phyloP scores from a whole-genome alignment of 2,113 vertebrate species.

The Otolemur garnettii region DNA sequence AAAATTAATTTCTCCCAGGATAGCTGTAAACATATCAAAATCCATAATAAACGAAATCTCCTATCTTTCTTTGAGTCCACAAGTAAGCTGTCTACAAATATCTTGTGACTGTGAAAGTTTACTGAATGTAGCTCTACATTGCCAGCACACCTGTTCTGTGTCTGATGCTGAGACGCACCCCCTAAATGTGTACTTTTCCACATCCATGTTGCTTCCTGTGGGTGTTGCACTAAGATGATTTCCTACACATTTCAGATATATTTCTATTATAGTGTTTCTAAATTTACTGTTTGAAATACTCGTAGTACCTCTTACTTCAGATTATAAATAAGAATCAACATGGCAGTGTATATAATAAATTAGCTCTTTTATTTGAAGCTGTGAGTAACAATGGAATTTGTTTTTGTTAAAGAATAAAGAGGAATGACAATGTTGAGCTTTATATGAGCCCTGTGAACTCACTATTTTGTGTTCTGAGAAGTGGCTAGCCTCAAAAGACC shows the following conservation, averaged over 20 bases:
- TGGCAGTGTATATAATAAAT: neutral
- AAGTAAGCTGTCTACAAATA: neutral
- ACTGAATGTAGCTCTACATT: neutral
- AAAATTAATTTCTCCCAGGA: neutral
- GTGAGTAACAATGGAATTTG: neutral
- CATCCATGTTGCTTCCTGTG: neutral
- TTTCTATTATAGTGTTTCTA: neutral
- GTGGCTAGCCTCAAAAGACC: neutral
- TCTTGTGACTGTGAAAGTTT: neutral
- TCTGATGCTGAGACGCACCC: neutral
- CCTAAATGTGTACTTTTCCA: neutral
- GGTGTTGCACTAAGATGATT: neutral
- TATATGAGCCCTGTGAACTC: neutral
- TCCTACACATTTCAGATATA: neutral
- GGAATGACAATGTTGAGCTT: neutral
- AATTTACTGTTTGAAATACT: neutral
- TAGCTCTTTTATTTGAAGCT: slow-evolving; percentile 23
- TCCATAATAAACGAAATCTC: neutral
- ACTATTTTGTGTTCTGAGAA: neutral
- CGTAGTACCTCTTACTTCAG: neutral
- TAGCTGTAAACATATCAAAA: neutral
- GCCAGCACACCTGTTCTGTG: neutral
- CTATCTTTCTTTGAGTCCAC: neutral
- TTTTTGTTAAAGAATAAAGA: neutral
- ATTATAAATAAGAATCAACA: slow-evolving; percentile 19